A percentile compares a stretch with the other conserved stretches of the same genome.
These are phyloP conservation scores for Aporophyla nigra DNA, from an alignment of 2,888 invertebrate genomes.

Conservation along the genomic window DNA sequence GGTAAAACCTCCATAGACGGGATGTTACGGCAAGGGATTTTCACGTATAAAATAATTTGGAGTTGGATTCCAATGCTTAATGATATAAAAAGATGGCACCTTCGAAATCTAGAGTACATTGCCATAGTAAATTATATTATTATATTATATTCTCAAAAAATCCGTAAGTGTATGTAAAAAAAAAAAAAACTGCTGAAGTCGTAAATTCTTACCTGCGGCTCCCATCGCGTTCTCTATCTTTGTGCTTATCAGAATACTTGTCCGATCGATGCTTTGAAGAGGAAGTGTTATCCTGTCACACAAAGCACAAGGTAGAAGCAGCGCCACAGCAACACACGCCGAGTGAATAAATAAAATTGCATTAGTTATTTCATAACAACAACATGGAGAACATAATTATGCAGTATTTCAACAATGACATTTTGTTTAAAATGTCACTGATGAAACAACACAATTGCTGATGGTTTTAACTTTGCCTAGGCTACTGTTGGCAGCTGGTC, in stretches of 20 bases:
- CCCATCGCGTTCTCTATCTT: conserved; percentile 85
- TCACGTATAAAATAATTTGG: background rate
- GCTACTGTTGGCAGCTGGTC: conserved; percentile 79
- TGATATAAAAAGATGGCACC: background rate
- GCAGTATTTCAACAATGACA: conserved; percentile 81
- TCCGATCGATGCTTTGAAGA: conserved; percentile 90
- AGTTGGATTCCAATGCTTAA: background rate
- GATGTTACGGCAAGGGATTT: background rate
- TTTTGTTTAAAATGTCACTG: conserved; percentile 67
- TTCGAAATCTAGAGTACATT: background rate
- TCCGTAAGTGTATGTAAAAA: too few relatives aligned
- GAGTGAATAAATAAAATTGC: conserved; percentile 90
- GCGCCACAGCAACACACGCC: conserved; percentile 91
- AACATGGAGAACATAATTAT: conserved; percentile 76
- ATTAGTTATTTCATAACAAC: conserved; percentile 87
- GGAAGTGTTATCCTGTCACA: conserved; percentile 91
- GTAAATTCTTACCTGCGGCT: conserved; percentile 81
- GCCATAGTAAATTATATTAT: too few relatives aligned
- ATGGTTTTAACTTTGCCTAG: conserved; percentile 81
- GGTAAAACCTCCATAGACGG: background rate
- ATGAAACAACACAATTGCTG: conserved; percentile 83
- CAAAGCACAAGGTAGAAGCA: conserved; percentile 92
- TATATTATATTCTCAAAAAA: too few relatives aligned
- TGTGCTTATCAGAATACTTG: conserved; percentile 90
- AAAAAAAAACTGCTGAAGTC: background rate